These are phyloP conservation scores for Lontra canadensis DNA, from an alignment of 2,113 vertebrate genomes.

Conservation along the genomic window DNA sequence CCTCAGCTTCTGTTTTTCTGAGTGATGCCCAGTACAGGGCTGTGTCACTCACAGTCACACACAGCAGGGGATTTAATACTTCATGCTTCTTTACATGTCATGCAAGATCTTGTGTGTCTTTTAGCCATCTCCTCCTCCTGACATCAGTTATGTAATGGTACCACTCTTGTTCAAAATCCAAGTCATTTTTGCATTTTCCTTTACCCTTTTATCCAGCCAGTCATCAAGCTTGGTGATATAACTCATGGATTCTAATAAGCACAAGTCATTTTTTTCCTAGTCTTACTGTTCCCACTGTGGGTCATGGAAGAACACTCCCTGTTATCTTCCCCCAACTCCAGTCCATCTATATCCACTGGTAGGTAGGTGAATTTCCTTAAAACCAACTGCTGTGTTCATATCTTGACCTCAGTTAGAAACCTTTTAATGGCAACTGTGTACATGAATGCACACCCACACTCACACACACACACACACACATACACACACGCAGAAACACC, in stretches of 20 bases:
- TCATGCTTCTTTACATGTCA: neutral
- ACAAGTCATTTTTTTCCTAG: neutral
- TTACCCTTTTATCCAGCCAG: neutral
- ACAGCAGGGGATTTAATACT: neutral
- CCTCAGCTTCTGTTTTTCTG: neutral
- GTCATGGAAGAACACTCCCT: neutral
- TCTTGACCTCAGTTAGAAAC: neutral
- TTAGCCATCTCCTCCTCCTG: neutral
- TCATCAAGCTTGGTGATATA: neutral
- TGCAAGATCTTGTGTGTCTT: neutral
- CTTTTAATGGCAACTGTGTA: neutral
- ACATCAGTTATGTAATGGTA: neutral
- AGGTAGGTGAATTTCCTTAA: neutral
- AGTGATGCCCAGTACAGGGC: neutral
- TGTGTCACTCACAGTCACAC: neutral
- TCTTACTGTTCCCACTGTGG: neutral
- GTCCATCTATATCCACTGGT: neutral
- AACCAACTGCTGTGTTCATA: neutral
- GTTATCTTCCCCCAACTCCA: neutral
- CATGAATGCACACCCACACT: neutral
- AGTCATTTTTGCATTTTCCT: neutral
- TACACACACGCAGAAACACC: neutral
- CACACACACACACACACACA: too few species aligned
- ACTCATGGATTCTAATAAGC: neutral
- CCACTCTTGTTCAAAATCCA: neutral